Evolutionary conservation across 2,113 vertebrate species (phyloP).

Genomic region (Craseonycteris thonglongyai): DNA sequence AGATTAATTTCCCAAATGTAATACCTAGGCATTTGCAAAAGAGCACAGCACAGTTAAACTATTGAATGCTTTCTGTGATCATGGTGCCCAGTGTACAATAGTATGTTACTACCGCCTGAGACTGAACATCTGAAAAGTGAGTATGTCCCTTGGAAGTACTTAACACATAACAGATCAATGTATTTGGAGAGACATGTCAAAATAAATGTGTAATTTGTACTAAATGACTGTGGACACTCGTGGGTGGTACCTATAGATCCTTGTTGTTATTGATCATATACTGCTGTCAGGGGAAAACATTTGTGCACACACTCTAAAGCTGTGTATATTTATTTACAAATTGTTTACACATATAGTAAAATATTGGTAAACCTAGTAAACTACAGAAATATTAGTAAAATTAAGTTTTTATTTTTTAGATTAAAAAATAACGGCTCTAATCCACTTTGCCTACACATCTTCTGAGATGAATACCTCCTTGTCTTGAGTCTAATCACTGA

Average conservation of each 20-base stretch:
- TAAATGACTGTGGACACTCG: background rate
- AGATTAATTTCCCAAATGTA: background rate
- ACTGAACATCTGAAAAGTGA: constrained; percentile 4
- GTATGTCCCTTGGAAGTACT: background rate
- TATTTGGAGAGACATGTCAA: background rate
- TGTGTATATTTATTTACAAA: background rate
- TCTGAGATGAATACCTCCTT: background rate
- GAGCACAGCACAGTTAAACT: background rate
- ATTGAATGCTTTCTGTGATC: background rate
- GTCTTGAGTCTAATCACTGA: background rate
- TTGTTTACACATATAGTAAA: background rate
- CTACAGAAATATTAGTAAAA: background rate
- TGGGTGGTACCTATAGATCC: background rate
- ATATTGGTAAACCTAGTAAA: background rate
- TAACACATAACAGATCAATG: background rate
- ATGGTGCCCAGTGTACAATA: background rate
- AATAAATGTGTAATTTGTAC: constrained; percentile 4
- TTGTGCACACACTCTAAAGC: background rate
- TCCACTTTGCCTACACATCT: background rate
- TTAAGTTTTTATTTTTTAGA: background rate
- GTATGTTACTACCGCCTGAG: background rate
- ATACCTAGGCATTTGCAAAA: background rate
- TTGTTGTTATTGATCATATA: background rate
- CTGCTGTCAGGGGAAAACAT: background rate
- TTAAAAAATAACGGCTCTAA: background rate